Evolutionary conservation across 2,113 vertebrate species (phyloP).

Genomic region (Rhabdomys dilectus): DNA sequence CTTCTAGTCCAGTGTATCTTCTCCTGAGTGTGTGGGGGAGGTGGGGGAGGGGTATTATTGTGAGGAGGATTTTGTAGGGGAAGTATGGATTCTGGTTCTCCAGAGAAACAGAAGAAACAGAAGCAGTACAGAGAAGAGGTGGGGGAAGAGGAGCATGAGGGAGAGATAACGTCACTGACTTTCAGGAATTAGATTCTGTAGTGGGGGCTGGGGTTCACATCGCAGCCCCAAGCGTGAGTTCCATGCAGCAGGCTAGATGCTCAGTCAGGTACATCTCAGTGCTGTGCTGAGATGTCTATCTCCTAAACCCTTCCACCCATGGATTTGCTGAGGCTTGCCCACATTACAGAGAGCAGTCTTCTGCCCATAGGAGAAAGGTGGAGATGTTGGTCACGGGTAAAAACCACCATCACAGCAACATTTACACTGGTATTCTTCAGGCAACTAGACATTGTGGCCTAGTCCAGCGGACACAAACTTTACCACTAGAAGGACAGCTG

Average conservation of each 20-base stretch:
- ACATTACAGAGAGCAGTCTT: background rate
- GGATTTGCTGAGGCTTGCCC: background rate
- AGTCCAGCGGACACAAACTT: background rate
- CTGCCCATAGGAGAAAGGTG: background rate
- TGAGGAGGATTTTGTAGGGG: background rate
- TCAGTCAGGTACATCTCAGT: background rate
- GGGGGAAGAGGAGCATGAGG: background rate
- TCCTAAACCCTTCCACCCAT: background rate
- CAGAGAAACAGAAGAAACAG: background rate
- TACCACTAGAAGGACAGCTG: background rate
- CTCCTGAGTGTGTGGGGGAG: background rate
- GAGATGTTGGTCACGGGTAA: background rate
- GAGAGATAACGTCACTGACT: background rate
- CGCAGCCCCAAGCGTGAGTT: background rate
- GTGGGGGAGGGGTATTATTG: background rate
- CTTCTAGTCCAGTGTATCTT: background rate
- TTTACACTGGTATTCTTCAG: background rate
- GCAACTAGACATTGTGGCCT: background rate
- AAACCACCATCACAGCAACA: background rate
- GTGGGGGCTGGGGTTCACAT: background rate
- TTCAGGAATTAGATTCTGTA: background rate
- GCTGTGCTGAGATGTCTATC: too few relatives aligned
- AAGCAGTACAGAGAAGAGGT: background rate
- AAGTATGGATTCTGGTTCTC: background rate
- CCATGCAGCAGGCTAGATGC: background rate